phyloP scores from a whole-genome alignment of 2,113 vertebrate genomes.

The Barbus barbus region DNA sequence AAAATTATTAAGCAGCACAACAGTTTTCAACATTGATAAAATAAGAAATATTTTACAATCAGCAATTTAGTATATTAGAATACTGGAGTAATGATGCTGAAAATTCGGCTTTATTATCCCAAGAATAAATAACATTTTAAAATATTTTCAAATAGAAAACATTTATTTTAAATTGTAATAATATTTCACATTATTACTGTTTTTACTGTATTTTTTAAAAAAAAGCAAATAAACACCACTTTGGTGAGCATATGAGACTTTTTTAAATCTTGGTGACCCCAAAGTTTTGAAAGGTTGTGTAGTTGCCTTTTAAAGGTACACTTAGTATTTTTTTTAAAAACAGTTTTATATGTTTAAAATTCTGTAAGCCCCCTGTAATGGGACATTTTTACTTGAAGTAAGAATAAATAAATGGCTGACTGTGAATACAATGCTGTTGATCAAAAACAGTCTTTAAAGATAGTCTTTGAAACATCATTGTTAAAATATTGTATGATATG shows the following conservation, averaged over 20 bases:
- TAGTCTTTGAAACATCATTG: neutral
- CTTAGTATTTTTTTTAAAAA: neutral
- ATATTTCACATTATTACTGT: neutral
- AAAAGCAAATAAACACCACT: neutral
- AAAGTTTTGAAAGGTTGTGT: neutral
- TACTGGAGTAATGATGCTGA: no score
- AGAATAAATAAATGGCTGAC: neutral
- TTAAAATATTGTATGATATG: neutral
- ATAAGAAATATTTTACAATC: no score
- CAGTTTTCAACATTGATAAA: no score
- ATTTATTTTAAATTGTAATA: no score
- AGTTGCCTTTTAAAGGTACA: neutral
- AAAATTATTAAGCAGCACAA: no score
- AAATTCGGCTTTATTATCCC: no score
- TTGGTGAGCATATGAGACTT: no score
- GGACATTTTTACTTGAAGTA: neutral
- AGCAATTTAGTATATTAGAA: no score
- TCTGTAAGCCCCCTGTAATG: neutral
- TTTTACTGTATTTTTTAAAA: neutral
- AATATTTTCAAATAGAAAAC: no score
- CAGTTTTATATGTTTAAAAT: neutral
- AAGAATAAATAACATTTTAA: no score
- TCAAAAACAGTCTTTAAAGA: neutral
- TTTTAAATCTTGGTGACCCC: neutral
- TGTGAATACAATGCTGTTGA: neutral